Evolutionary conservation across 2,888 invertebrate genomes (phyloP).

Genomic region (Sialis lutaria): DNA sequence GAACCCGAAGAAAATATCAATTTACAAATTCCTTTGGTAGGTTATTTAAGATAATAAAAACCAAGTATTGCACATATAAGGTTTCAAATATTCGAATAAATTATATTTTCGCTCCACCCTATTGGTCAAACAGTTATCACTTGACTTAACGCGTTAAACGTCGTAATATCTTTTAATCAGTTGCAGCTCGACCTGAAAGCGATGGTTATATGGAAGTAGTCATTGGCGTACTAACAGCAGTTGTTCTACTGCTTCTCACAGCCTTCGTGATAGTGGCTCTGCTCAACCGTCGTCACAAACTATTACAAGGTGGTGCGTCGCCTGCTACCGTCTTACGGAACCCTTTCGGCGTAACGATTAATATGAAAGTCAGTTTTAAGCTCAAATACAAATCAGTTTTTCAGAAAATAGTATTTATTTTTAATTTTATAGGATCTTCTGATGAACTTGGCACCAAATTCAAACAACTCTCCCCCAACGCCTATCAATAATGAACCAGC

Average conservation of each 20-base stretch:
- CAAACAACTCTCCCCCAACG: slow-evolving; percentile 23
- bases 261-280: slow-evolving; percentile 43
- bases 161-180: slow-evolving; percentile 18
- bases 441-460: slow-evolving; percentile 35
- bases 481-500: slow-evolving; percentile 23
- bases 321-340: slow-evolving; percentile 36
- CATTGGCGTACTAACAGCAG: slow-evolving; percentile 45
- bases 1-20: too few species aligned
- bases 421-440: slow-evolving; percentile 29
- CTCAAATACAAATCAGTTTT: background rate
- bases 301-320: slow-evolving; percentile 30
- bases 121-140: too few species aligned
- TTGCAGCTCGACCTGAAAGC: slow-evolving; percentile 36
- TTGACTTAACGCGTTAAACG: too few species aligned
- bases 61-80: too few species aligned
- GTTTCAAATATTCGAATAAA: too few species aligned
- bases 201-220: slow-evolving; percentile 40
- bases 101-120: too few species aligned
- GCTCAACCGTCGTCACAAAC: slow-evolving; percentile 37
- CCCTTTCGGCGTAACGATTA: slow-evolving; percentile 44
- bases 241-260: slow-evolving; percentile 42
- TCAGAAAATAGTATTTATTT: background rate
- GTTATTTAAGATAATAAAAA: too few species aligned
- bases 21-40: too few species aligned
- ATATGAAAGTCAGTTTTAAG: slow-evolving; percentile 39